Evolutionary conservation across 2,888 invertebrate species (phyloP), one percentile per base, ranked within the genome.

Genomic region (Polydrusus cervinus): DNA sequence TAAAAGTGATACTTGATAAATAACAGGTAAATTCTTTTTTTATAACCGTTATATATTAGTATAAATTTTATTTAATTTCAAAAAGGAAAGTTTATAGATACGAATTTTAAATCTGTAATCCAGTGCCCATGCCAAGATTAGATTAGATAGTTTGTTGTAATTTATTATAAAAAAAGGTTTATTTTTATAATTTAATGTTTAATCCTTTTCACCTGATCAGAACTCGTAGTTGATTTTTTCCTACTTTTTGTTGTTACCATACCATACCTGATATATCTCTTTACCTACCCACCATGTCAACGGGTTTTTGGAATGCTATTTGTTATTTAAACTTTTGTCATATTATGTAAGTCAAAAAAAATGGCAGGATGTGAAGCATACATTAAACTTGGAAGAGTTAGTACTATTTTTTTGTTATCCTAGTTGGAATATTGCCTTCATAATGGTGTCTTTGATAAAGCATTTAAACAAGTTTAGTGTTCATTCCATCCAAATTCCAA

Each of bases 321-420:
- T 60, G 25, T 34, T 9, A 38, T 34, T 34, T 34, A 34, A 18
- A 16, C 10, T 60, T 38, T 60, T 38, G 16, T 60, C 38, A 60
- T 16, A 11, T 16, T 55, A 60, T 16, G 14, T 60, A 38, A 10
- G 16, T 38, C 8, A 47, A n/a, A 55, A n/a, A n/a, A 30, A 55
- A 55, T 60, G 57, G 57, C 57, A 60, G 38, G 7, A 38, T 60
- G 57, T 60, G 16, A 38, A n/a, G 57, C 57, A 16, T 25, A 55
- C 11, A 34, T 34, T 34, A n/a, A 34, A 14, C 8, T 55, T 1
- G 14, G 34, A 55, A 34, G 9, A n/a, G 57, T 60, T 60, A 60
- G 57, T 60, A 60, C 16, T 38, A 16, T 9, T 11, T 60, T 60
- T n/a, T 55, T 55, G 1, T 51, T 55, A 14, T 34, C 25, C 10